Evolutionary conservation across 2,113 vertebrate species (phyloP).

Genomic region (Eulemur macaco): DNA sequence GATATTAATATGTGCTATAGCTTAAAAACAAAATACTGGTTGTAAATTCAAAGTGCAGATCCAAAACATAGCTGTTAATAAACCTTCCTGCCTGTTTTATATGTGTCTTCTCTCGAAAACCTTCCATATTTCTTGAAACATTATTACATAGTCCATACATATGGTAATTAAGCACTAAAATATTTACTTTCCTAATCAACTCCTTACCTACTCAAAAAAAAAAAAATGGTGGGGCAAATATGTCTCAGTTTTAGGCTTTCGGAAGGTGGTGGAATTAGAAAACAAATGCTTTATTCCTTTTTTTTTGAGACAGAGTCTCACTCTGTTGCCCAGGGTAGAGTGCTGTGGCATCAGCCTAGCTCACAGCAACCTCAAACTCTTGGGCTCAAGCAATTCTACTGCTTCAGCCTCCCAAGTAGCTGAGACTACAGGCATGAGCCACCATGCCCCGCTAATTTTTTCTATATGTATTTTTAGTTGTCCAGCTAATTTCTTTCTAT

Average conservation of each 20-base stretch:
- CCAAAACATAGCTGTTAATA: not conserved
- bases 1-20: not conserved
- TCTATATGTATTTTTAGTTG: no score
- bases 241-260: conserved; percentile 1
- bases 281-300: conserved; percentile 15
- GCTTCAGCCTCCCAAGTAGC: no score
- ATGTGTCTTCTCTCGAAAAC: conserved; percentile 1
- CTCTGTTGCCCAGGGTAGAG: no score
- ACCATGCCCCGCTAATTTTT: no score
- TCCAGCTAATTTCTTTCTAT: no score
- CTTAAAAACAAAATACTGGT: conserved; percentile 24
- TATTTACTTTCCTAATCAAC: conserved; percentile 36
- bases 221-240: not conserved
- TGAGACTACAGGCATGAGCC: no score
- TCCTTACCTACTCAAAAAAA: not conserved
- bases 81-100: not conserved
- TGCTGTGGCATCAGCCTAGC: no score
- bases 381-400: no score
- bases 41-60: conserved; percentile 40
- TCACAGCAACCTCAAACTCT: no score
- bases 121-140: conserved; percentile 6
- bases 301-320: not conserved
- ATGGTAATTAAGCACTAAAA: not conserved
- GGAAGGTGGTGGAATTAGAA: not conserved
- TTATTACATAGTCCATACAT: not conserved